Percentiles rank a stretch among this genome's conserved stretches.
Evolutionary conservation across 2,113 vertebrate species (phyloP).

Genomic region (Chunga burmeisteri): DNA sequence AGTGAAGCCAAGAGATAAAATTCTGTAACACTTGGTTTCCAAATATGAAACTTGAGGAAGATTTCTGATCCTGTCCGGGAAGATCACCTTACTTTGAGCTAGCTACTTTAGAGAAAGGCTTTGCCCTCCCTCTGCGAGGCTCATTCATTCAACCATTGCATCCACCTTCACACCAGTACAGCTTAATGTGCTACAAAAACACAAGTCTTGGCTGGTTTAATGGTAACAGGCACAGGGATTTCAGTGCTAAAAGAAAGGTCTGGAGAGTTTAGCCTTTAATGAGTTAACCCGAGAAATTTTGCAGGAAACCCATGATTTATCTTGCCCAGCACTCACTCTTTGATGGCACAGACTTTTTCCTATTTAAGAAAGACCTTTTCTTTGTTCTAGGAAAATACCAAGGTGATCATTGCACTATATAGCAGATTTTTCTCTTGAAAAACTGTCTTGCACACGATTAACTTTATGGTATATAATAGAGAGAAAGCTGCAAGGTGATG

Average conservation of each 20-base stretch:
- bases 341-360: slow-evolving; percentile 29
- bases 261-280: neutral
- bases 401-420: slow-evolving; percentile 55
- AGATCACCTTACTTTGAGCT: neutral
- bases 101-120: neutral
- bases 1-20: neutral
- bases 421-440: slow-evolving; percentile 66
- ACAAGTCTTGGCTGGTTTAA: neutral
- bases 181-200: neutral
- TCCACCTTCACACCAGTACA: neutral
- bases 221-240: neutral
- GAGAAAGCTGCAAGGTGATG: slow-evolving; percentile 67
- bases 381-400: slow-evolving; percentile 69
- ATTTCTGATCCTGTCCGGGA: neutral
- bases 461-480: slow-evolving; percentile 64
- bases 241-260: neutral
- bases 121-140: neutral
- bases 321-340: slow-evolving; percentile 19
- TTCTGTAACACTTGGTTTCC: neutral
- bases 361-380: slow-evolving; percentile 64
- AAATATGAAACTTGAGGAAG: slow-evolving; percentile 17
- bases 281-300: slow-evolving; percentile 18
- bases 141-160: neutral
- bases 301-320: slow-evolving; percentile 7
- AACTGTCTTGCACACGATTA: slow-evolving; percentile 68